A percentile compares a stretch with the other conserved stretches of the same genome.
These are phyloP conservation scores for Antrozous pallidus DNA, from an alignment of 2,797 vertebrate genomes.

Conservation along the genomic window DNA sequence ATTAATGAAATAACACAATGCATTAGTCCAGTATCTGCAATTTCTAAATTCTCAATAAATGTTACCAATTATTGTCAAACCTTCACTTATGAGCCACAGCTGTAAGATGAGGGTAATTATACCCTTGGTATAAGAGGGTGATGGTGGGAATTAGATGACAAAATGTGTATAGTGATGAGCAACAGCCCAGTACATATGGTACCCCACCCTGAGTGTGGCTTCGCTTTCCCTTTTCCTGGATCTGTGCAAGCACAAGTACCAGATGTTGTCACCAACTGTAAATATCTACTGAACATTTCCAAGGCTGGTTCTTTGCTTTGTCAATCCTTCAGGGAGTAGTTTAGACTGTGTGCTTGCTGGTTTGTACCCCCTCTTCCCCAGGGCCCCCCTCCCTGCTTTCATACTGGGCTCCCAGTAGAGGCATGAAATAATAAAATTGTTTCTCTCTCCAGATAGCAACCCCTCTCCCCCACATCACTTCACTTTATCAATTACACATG, in stretches of 20 bases:
- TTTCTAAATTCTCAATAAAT: background rate
- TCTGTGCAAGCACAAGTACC: background rate
- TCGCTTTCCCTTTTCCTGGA: background rate
- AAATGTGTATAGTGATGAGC: background rate
- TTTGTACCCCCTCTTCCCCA: background rate
- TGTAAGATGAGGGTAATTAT: background rate
- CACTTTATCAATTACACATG: conserved; percentile 30
- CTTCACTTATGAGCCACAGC: background rate
- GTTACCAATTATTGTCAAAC: background rate
- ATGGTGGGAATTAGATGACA: background rate
- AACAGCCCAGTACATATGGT: background rate
- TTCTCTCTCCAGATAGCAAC: conserved; percentile 33
- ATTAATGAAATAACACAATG: background rate
- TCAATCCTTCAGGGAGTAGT: background rate
- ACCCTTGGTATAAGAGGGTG: background rate
- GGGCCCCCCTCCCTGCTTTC: background rate
- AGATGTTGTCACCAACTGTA: conserved; percentile 32
- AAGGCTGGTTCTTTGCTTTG: conserved; percentile 27
- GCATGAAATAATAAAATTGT: conserved; percentile 30
- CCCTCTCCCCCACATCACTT: background rate
- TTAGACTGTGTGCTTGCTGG: conserved; percentile 38
- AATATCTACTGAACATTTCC: conserved; percentile 37
- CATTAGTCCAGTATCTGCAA: background rate
- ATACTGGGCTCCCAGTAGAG: conserved; percentile 8
- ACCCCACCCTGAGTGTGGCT: background rate